A percentile compares a stretch with the other conserved stretches of the same genome.
Conservation (phyloP, 2,113 vertebrate species). For the Scortum barcoo region DNA sequence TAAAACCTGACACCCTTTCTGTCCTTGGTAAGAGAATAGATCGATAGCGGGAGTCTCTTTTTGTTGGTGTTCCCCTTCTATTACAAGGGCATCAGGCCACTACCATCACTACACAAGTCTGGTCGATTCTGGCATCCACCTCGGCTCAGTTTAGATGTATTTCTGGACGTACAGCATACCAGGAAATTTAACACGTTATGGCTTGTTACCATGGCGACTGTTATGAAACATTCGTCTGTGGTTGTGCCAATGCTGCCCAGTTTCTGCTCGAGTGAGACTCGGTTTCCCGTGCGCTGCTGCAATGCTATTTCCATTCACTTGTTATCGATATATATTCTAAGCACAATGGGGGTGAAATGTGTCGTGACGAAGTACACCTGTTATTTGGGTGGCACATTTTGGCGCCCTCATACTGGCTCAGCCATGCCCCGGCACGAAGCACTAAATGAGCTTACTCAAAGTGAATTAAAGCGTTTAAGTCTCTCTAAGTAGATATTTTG, state of each 20-base stretch:
- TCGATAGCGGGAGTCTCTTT: constrained; percentile 67
- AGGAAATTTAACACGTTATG: constrained; percentile 17
- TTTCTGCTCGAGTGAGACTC: constrained; percentile 43
- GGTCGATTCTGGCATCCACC: constrained; percentile 1
- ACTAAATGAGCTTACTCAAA: not conserved
- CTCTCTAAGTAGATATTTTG: not conserved
- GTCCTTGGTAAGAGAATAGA: constrained; percentile 73
- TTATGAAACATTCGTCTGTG: constrained; percentile 61
- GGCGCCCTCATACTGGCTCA: not conserved
- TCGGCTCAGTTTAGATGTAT: not conserved
- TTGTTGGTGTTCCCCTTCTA: constrained; percentile 47
- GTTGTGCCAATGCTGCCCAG: constrained; percentile 56
- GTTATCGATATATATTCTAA: not conserved
- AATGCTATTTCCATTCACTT: constrained; percentile 7
- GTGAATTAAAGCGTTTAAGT: not conserved
- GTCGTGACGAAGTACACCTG: constrained; percentile 1
- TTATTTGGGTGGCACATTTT: not conserved
- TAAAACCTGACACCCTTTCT: constrained; percentile 74
- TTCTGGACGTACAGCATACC: constrained; percentile 15
- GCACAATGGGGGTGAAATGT: not conserved
- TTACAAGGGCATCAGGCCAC: constrained; percentile 52
- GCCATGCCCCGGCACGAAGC: not conserved
- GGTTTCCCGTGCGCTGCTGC: constrained; percentile 56
- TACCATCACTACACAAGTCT: constrained; percentile 14
- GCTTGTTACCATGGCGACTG: constrained; percentile 54